Evolutionary conservation across 2,797 vertebrate species (phyloP), one percentile per base, ranked within the genome.

Genomic region (Onychomys leucogaster): DNA sequence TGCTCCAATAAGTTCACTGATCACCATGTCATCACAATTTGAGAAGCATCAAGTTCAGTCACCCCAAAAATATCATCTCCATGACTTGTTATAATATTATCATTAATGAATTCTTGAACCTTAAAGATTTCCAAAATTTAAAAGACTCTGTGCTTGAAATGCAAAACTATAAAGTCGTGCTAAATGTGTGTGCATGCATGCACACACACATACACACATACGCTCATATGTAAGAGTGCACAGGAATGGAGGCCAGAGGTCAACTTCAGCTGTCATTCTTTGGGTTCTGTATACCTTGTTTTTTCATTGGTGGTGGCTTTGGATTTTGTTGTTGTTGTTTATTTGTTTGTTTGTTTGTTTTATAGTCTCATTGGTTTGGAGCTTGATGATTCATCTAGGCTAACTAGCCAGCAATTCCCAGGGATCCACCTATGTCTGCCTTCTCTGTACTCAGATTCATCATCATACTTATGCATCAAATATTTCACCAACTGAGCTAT

Each of bases 121-220:
- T 89, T 94, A 69, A 91, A 80, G 3, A 61, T 78, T 73, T 55
- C 32, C 49, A 43, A 63, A 82, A 61, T 82, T 94, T 86, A 46
- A 61, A 86, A 73, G 23, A 69, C n/a, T 92, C 14, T 95, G 3
- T 12, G 49, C 29, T 81, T 83, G 13, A 80, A 92, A 90, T 87
- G 29, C 52, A 84, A 93, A 75, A 69, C 12, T 49, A n/a, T 63
- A 76, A n/a, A 76, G 67, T 78, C 71, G 75, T 37, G 21, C 37
- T 10, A 63, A 63, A 63, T 75, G 11, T 52, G 27, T 7, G 6
- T 77, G 6, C 75, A 52, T 9, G 34, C 37, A 6, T n/a, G 2
- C 34, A 57, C 34, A 57, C 21, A 57, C 23, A 57, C 78, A 81
- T 1, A 55, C 55, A 81, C n/a, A 25, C 27, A 17, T n/a, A 19